Base-by-base conservation (phyloP, 2,113 vertebrate genomes). In the Pelusios castaneus region DNA sequence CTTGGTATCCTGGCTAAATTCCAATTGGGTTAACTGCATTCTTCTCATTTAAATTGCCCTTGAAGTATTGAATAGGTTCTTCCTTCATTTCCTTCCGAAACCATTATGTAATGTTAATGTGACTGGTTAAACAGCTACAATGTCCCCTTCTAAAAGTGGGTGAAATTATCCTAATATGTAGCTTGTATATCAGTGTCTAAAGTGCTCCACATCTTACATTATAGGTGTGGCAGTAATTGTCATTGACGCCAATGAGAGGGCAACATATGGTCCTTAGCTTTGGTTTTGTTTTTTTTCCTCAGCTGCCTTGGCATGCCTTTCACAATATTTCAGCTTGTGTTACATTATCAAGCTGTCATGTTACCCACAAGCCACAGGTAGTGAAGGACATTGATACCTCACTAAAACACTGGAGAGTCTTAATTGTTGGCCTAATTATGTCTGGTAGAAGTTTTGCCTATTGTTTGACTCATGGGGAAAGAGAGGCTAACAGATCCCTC, bases 371-470 rank as follows among this genome's bases (percentile, higher is more conserved):
- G 91, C 51, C 2, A 2, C 41, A 75, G 45, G 27, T 52, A 51
- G n/a, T n/a, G 82, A 90, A 79, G 76, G 38, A n/a, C 1, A 4
- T 7, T 56, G 86, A 54, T 58, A 55, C 63, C 73, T 14, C 80
- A 82, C 77, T 55, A 58, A 5, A 84, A 13, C 22, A 8, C 89
- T 54, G 16, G 82, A 95, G 60, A 12, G 58, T 95, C 91, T 80
- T 87, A 67, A 92, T 85, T 45, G 85, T 91, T 87, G 0, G 0
- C 47, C 60, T 89, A 1, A 89, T 87, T 92, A 41, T 78, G 54
- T 80, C 29, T 13, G 34, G 80, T 6, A 85, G 77, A 56, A 56
- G 45, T 38, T 58, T 2, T 92, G 82, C 80, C 80, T 54, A 0
- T 12, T 52, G 85, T 21, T 70, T 1, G 0, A 0, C 0, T 10